Conservation (phyloP, 2,113 vertebrate genomes). For the Clarias gariepinus region DNA sequence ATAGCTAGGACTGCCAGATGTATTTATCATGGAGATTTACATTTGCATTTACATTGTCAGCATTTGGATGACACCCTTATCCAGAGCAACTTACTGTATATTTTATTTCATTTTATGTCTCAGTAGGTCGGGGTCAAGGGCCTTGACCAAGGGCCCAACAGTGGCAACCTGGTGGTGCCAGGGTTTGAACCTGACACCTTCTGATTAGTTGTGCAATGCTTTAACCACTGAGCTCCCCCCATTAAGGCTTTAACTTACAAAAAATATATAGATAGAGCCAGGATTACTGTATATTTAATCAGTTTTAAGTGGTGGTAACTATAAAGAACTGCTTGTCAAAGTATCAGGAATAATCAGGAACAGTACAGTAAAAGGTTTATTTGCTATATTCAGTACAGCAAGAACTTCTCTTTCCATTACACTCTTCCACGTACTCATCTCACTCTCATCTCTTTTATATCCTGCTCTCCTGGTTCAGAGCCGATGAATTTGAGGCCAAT, state of each 20-base stretch:
- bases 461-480: constrained; percentile 44
- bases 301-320: constrained; percentile 66
- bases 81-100: too few species aligned
- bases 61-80: too few species aligned
- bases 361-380: constrained; percentile 59
- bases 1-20: not conserved
- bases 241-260: constrained; percentile 41
- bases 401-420: constrained; percentile 18
- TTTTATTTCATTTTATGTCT: too few species aligned
- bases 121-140: too few species aligned
- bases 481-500: constrained; percentile 68
- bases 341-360: constrained; percentile 71
- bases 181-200: too few species aligned
- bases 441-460: constrained; percentile 70
- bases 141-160: too few species aligned
- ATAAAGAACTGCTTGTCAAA: constrained; percentile 70
- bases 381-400: constrained; percentile 50
- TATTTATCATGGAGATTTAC: not conserved
- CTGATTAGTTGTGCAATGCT: too few species aligned
- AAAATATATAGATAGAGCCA: constrained; percentile 58
- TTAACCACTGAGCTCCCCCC: too few species aligned
- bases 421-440: constrained; percentile 46
- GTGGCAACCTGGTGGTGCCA: too few species aligned
- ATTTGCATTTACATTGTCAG: too few species aligned
- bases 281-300: constrained; percentile 66